Evolutionary conservation across 2,888 invertebrate genomes (phyloP).

Genomic region (Rhamphomyia laevipes): DNA sequence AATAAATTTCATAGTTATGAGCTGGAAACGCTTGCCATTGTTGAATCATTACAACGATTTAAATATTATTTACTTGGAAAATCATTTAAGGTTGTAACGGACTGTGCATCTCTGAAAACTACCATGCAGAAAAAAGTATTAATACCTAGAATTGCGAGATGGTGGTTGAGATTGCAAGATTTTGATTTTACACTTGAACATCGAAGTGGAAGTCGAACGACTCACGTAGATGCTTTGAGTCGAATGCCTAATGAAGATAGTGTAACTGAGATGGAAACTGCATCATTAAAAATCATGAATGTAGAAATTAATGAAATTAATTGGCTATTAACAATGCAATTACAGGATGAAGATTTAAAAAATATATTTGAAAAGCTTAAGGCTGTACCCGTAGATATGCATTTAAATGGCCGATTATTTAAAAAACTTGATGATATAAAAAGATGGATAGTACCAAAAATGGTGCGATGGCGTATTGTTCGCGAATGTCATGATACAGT

Average conservation of each 20-base stretch:
- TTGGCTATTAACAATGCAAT: neutral
- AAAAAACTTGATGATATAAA: slow-evolving; percentile 6
- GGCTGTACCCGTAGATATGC: neutral
- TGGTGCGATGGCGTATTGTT: slow-evolving; percentile 7
- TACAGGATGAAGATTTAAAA: neutral
- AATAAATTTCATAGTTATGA: neutral
- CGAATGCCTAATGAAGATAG: neutral
- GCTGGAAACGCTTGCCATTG: slow-evolving; percentile 10
- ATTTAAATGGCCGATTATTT: slow-evolving; percentile 10
- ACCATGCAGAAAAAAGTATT: slow-evolving; percentile 7
- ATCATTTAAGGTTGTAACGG: neutral
- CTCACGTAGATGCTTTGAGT: slow-evolving; percentile 1
- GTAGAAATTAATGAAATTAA: neutral
- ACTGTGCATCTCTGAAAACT: neutral
- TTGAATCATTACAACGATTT: neutral
- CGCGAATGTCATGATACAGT: slow-evolving; percentile 11
- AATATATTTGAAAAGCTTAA: neutral
- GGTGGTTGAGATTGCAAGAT: slow-evolving; percentile 1
- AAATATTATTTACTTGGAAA: neutral
- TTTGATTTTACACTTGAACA: slow-evolving; percentile 2
- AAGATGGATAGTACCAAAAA: slow-evolving; percentile 12
- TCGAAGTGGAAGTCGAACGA: neutral
- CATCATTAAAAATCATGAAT: neutral
- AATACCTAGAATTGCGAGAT: slow-evolving; percentile 7
- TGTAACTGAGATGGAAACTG: neutral